Evolutionary conservation across 2,113 vertebrate species (phyloP), one percentile per base, ranked within the genome.

Genomic region (Drymodes brunneopygia): DNA sequence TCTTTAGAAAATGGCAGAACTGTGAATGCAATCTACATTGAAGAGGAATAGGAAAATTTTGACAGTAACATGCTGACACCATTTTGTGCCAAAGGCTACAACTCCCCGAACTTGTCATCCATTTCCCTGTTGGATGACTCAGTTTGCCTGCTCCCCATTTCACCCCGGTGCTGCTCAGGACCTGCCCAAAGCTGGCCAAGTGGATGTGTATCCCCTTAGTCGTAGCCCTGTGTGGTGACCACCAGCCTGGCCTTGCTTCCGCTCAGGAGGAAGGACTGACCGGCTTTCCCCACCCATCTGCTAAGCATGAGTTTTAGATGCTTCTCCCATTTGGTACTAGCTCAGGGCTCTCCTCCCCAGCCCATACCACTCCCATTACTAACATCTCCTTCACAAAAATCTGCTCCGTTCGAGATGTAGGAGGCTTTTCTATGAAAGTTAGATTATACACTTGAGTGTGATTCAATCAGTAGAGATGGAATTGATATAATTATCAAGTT

Each of bases 121-220:
- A 0, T 56, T 81, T 71, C 61, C 57, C 61, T 36, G 31, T 8
- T 3, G 2, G 15, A 35, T 66, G 42, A 18, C 38, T 58, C 3
- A 1, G 23, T 86, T 81, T 21, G 7, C 15, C 48, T 61, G 36
- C 21, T 29, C 29, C 19, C 15, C 1, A 0, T 38, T 58, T 58
- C 4, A 27, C 24, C 11, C 19, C 0, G 0, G 13, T 23, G 65
- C n/a, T 60, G 20, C 4, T 75, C 42, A 61, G 36, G 24, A 81
- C 25, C 31, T 73, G 58, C 27, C 67, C 44, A 38, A 19, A 81
- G 48, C 62, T 86, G 54, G 45, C 29, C 4, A 4, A n/a, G 9
- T 1, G 1, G 36, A 57, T 0, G 0, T 19, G 0, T 17, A 23
- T 1, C 6, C 25, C 5, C 9, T 56, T 14, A 1, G 3, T 10